phyloP scores from a whole-genome alignment of 2,888 invertebrate species.

The Rhyacophila evoluta region DNA sequence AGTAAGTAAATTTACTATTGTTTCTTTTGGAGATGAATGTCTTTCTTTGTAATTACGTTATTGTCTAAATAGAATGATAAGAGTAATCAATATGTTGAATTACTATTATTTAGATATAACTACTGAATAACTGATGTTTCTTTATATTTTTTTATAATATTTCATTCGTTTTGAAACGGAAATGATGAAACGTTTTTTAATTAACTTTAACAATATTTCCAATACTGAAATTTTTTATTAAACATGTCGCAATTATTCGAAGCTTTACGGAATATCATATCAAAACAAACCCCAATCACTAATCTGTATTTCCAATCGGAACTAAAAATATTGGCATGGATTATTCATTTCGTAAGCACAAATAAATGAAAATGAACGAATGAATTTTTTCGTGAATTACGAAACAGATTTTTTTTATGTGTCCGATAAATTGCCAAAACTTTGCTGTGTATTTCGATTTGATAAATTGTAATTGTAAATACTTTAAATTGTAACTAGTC shows the following conservation, averaged over 20 bases:
- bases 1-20: too few species aligned
- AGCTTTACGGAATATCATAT: neutral
- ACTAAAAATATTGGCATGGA: neutral
- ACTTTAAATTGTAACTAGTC: neutral
- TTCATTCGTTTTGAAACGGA: too few species aligned
- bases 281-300: neutral
- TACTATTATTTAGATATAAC: too few species aligned
- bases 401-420: neutral
- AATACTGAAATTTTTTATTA: too few species aligned
- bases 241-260: neutral
- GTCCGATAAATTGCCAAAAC: neutral
- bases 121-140: too few species aligned
- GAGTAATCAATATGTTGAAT: too few species aligned
- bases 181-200: too few species aligned
- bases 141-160: too few species aligned
- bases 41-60: too few species aligned
- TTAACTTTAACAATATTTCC: too few species aligned
- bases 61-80: too few species aligned
- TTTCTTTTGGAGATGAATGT: too few species aligned
- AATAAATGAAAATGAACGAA: neutral
- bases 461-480: neutral
- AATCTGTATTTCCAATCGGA: conserved; percentile 3
- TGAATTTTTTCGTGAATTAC: neutral
- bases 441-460: neutral
- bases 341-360: neutral